Percentiles rank a stretch among this genome's conserved stretches.
phyloP scores from a whole-genome alignment of 2,888 invertebrate genomes.

The Osedax frankpressi region DNA sequence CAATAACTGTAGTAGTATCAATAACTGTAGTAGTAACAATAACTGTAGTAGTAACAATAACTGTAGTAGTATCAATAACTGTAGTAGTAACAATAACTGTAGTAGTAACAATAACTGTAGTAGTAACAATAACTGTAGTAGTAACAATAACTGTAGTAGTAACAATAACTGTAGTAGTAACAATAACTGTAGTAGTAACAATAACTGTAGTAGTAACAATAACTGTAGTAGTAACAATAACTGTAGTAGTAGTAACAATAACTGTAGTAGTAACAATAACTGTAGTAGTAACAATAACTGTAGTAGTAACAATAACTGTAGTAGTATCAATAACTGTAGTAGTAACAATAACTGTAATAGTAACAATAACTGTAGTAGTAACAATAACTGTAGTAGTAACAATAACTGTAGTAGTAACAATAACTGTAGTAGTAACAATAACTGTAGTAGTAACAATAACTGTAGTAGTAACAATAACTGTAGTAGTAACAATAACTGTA shows the following conservation, averaged over 20 bases:
- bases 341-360: slow-evolving; percentile 9
- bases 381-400: slow-evolving; percentile 21
- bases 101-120: neutral
- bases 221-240: slow-evolving; percentile 1
- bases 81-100: neutral
- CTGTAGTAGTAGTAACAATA: slow-evolving; percentile 20
- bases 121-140: slow-evolving; percentile 2
- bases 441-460: slow-evolving; percentile 19
- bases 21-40: neutral
- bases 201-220: slow-evolving; percentile 11
- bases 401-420: slow-evolving; percentile 22
- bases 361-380: slow-evolving; percentile 11
- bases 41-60: neutral
- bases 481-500: neutral
- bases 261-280: slow-evolving; percentile 19
- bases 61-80: neutral
- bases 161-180: neutral
- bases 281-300: slow-evolving; percentile 15
- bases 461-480: slow-evolving; percentile 8
- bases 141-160: neutral
- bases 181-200: slow-evolving; percentile 18
- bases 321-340: neutral
- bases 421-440: slow-evolving; percentile 14
- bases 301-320: slow-evolving; percentile 10
- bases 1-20: slow-evolving; percentile 8